A percentile compares a stretch with the other conserved stretches of the same genome.
phyloP scores from a whole-genome alignment of 2,113 vertebrate genomes.

The Chionis minor region DNA sequence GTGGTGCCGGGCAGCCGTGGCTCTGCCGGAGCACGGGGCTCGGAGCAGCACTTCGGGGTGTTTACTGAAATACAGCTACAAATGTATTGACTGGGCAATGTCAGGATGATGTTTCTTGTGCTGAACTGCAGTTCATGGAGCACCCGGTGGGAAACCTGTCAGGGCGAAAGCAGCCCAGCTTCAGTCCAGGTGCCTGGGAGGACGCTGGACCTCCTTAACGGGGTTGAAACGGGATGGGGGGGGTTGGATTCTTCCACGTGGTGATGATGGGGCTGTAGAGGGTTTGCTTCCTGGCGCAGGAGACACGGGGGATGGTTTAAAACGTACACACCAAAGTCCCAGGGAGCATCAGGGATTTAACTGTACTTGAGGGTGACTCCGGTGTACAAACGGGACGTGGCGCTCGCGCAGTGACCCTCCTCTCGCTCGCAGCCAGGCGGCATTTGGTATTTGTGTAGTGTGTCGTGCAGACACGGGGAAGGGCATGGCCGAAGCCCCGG shows the following conservation, averaged over 20 bases:
- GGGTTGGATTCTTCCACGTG: not conserved
- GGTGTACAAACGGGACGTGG: not conserved
- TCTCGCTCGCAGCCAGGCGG: too few relatives aligned
- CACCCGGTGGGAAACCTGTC: not conserved
- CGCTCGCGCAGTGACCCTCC: not conserved
- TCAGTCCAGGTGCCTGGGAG: accelerated
- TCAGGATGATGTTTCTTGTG: not conserved
- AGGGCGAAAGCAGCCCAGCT: not conserved
- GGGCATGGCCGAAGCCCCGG: accelerated
- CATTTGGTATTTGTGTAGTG: accelerated
- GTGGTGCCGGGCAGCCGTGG: accelerated
- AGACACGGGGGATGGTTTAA: not conserved
- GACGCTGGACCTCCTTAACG: accelerated
- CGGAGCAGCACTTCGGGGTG: accelerated
- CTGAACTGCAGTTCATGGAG: accelerated
- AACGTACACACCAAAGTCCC: not conserved
- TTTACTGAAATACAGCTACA: not conserved
- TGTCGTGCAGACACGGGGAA: accelerated
- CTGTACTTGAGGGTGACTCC: not conserved
- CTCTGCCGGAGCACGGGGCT: not conserved
- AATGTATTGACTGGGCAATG: not conserved
- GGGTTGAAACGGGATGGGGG: not conserved
- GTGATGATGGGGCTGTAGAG: accelerated
- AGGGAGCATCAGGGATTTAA: not conserved
- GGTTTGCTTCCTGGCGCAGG: not conserved